Percentiles rank a stretch among this genome's conserved stretches.
phyloP scores from a whole-genome alignment of 1,140 invertebrate species.

The Rhagoletis zephyria region DNA sequence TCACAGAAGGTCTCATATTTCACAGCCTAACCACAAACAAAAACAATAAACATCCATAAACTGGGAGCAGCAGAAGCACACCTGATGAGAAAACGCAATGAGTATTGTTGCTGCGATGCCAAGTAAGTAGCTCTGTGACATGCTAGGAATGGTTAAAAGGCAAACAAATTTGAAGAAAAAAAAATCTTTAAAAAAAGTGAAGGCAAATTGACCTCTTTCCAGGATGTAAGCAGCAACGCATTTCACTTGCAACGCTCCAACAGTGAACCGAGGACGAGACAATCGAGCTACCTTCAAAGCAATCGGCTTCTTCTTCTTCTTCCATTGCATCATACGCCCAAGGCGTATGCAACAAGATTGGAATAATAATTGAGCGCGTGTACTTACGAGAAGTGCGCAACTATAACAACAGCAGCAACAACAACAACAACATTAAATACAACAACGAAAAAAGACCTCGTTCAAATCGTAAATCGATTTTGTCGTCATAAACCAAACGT shows the following conservation, averaged over 20 bases:
- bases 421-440: background rate
- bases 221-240: constrained; percentile 54
- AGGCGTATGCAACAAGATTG: constrained; percentile 45
- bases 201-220: constrained; percentile 57
- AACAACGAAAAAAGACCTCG: background rate
- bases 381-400: background rate
- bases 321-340: constrained; percentile 56
- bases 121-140: background rate
- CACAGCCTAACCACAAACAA: constrained; percentile 53
- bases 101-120: constrained; percentile 10
- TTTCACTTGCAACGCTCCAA: constrained; percentile 33
- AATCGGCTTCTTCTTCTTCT: background rate
- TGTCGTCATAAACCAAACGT: constrained; percentile 50
- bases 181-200: constrained; percentile 20
- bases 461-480: constrained; percentile 43
- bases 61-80: constrained; percentile 27
- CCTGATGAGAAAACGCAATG: constrained; percentile 59
- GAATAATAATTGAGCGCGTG: constrained; percentile 55
- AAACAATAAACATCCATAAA: background rate
- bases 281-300: constrained; percentile 24
- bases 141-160: constrained; percentile 27
- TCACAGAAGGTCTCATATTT: constrained; percentile 58
- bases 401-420: background rate
- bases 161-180: background rate
- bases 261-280: background rate